These are phyloP conservation scores for Parochlus steinenii DNA, from an alignment of 2,888 invertebrate genomes.

Conservation along the genomic window DNA sequence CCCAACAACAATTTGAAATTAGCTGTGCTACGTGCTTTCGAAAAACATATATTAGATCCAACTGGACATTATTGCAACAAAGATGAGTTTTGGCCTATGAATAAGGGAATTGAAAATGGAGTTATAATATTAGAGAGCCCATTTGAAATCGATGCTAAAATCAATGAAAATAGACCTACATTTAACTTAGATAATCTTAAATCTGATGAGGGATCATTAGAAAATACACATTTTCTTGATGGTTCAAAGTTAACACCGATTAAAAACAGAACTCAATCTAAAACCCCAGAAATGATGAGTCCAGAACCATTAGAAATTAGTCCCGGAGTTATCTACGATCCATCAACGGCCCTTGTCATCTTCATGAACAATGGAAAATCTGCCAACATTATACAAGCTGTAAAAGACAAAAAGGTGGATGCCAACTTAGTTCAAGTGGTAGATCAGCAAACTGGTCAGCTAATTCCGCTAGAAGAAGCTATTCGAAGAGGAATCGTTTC, in stretches of 20 bases:
- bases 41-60: constrained; percentile 58
- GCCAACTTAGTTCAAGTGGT: constrained; percentile 47
- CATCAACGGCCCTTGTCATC: constrained; percentile 54
- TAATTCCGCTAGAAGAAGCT: constrained; percentile 57
- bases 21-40: constrained; percentile 52
- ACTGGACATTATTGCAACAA: constrained; percentile 55
- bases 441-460: constrained; percentile 50
- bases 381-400: constrained; percentile 55
- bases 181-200: constrained; percentile 33
- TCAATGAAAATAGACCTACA: constrained; percentile 31
- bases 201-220: constrained; percentile 27
- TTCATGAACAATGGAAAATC: constrained; percentile 54
- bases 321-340: constrained; percentile 61
- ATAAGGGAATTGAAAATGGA: constrained; percentile 50
- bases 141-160: constrained; percentile 30
- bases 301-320: constrained; percentile 55
- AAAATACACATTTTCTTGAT: too few species aligned
- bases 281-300: constrained; percentile 26
- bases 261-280: constrained; percentile 16
- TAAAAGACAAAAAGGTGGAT: constrained; percentile 57
- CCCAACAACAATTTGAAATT: constrained; percentile 52
- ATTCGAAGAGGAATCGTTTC: constrained; percentile 59
- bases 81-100: constrained; percentile 46
- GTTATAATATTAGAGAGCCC: constrained; percentile 43
- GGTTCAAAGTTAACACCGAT: constrained; percentile 13